These are phyloP conservation scores for Hydropsyche tenuis DNA, from an alignment of 1,140 invertebrate species.

Conservation along the genomic window DNA sequence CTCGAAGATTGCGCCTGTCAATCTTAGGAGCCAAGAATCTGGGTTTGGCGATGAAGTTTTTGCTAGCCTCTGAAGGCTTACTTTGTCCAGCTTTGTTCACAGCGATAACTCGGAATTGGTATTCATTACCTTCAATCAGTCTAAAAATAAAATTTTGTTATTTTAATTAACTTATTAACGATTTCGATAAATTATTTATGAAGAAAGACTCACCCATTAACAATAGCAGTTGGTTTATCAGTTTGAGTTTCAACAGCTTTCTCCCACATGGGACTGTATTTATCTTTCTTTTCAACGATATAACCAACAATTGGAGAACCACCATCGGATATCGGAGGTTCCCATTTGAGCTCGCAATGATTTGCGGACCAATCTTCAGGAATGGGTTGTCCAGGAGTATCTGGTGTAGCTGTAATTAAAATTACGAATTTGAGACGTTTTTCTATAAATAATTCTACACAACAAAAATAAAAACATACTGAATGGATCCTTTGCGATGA, in stretches of 20 bases:
- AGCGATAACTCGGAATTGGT: constrained; percentile 97
- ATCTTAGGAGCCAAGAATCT: constrained; percentile 93
- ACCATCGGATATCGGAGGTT: constrained; percentile 81
- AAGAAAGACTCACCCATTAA: constrained; percentile 79
- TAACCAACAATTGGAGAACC: constrained; percentile 93
- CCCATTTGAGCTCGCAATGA: constrained; percentile 88
- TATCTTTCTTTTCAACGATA: constrained; percentile 96
- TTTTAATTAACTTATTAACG: background rate
- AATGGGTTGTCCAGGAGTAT: constrained; percentile 83
- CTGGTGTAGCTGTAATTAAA: constrained; percentile 64
- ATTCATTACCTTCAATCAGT: constrained; percentile 95
- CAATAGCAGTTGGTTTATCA: constrained; percentile 73
- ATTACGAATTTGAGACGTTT: background rate
- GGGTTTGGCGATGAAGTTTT: constrained; percentile 90
- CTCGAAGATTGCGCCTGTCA: constrained; percentile 87
- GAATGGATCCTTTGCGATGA: constrained; percentile 97
- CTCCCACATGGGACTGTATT: constrained; percentile 92
- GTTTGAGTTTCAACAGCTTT: constrained; percentile 83
- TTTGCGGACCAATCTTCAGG: constrained; percentile 91
- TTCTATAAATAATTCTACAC: constrained; percentile 2
- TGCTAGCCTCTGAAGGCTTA: constrained; percentile 85
- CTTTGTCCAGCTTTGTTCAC: constrained; percentile 94
- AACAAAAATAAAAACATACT: constrained; percentile 65
- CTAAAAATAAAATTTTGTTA: constrained; percentile 48
- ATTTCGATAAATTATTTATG: background rate